Evolutionary conservation across 2,888 invertebrate genomes (phyloP), one percentile per base, ranked within the genome.

Genomic region (Acrocyrtus sp.): DNA sequence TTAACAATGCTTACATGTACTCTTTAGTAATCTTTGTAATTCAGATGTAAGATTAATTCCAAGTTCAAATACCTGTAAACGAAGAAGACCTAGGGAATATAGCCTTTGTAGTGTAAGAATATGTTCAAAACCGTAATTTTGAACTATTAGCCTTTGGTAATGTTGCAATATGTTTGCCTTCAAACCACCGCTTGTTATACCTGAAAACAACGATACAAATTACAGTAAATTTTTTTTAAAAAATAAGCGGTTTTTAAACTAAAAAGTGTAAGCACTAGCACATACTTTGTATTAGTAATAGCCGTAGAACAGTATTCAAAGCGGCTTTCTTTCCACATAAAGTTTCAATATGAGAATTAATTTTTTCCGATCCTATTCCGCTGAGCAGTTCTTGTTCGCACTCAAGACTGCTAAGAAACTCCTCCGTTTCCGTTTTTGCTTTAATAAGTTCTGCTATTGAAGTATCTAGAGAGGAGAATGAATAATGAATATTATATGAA

Each of bases 401-500:
- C 80, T 92, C 90, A 39, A 95, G 85, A 53, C 89, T 89, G 82
- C 94, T 93, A 67, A 91, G 88, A 83, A 96, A 96, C 34, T 89
- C 89, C 81, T 90, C 90, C 0, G 88, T 86, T 81, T 92, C 92
- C 2, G 89, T 90, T 47, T 91, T 89, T 85, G 95, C 94, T 84
- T 96, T 96, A 29, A 98, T 91, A 83, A 95, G 89, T 84, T 96
- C 96, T 0, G 96, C 97, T 80, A 98, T 94, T 39, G 95, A 92
- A 4, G 95, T 96, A 83, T 98, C 96, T 84, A 88, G 5, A 57
- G 29, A 27, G 5, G 57, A 43, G 8, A 12, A 60, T 43, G 17
- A 43, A 22, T 12, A 27, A 21, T 41, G 17, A 19, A n/a, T n/a
- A n/a, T n/a, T n/a, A n/a, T n/a, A n/a, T n/a, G 39, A 10, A 39